A percentile compares a stretch with the other conserved stretches of the same genome.
Conservation (phyloP, 2,888 invertebrate species). For the Nephrotoma flavescens region DNA sequence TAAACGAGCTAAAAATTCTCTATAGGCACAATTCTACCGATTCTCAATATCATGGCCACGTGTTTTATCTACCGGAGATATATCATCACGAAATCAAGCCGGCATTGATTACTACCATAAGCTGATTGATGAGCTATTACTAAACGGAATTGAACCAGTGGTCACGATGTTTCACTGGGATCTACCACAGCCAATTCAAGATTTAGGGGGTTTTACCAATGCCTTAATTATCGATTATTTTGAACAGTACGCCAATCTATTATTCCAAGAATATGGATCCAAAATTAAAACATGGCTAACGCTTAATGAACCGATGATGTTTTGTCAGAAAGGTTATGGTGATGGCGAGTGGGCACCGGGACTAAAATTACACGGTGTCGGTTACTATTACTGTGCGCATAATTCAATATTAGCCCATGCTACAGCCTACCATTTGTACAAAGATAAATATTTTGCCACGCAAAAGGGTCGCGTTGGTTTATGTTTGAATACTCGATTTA, state of each 20-base stretch:
- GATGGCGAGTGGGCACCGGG: slow-evolving; percentile 16
- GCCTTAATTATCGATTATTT: slow-evolving; percentile 34
- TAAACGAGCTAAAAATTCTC: too few relatives aligned
- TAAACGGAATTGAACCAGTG: slow-evolving; percentile 30
- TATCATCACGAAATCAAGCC: slow-evolving; percentile 37
- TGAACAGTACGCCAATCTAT: slow-evolving; percentile 34
- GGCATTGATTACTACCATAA: slow-evolving; percentile 50
- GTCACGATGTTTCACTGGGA: not conserved
- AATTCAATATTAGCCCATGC: slow-evolving; percentile 39
- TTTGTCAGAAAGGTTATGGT: slow-evolving; percentile 36
- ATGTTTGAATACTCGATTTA: slow-evolving; percentile 18
- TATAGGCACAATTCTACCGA: slow-evolving; percentile 25
- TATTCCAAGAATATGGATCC: slow-evolving; percentile 33
- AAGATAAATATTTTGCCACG: slow-evolving; percentile 15
- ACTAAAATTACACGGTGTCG: slow-evolving; percentile 31
- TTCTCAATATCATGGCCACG: slow-evolving; percentile 51
- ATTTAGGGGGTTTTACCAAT: slow-evolving; percentile 25
- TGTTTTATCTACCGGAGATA: slow-evolving; percentile 41
- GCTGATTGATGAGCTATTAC: slow-evolving; percentile 43
- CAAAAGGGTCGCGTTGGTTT: slow-evolving; percentile 22
- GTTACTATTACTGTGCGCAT: slow-evolving; percentile 37
- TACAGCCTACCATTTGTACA: slow-evolving; percentile 22
- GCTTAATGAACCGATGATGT: slow-evolving; percentile 39
- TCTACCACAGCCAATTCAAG: not conserved
- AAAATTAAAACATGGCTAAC: slow-evolving; percentile 42